Conservation (phyloP, 2,113 vertebrate species). For the Vimba vimba region DNA sequence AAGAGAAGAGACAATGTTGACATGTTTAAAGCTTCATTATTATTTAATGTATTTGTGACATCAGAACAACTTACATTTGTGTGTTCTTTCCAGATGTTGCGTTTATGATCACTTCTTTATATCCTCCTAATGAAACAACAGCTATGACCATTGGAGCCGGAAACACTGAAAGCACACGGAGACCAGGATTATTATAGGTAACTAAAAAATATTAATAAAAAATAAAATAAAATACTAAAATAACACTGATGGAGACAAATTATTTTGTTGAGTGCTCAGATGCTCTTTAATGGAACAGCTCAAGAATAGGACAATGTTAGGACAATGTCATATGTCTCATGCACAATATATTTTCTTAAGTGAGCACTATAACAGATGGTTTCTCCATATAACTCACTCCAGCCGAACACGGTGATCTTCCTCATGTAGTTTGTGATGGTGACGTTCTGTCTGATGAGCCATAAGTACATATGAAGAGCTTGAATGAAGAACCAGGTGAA, state of each 20-base stretch:
- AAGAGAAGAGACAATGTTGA: too few relatives aligned
- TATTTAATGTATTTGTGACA: neutral
- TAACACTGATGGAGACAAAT: too few relatives aligned
- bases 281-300: too few relatives aligned
- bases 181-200: neutral
- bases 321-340: too few relatives aligned
- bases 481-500: slow-evolving; percentile 79
- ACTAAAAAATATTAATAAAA: too few relatives aligned
- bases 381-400: slow-evolving; percentile 71
- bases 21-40: too few relatives aligned
- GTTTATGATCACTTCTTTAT: slow-evolving; percentile 9
- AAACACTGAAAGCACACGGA: slow-evolving; percentile 43
- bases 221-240: too few relatives aligned
- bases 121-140: slow-evolving; percentile 51
- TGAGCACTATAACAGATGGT: neutral
- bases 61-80: slow-evolving; percentile 56
- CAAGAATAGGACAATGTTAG: too few relatives aligned
- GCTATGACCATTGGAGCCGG: slow-evolving; percentile 56
- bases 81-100: neutral
- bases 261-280: too few relatives aligned
- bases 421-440: slow-evolving; percentile 67
- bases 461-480: slow-evolving; percentile 78
- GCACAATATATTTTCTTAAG: neutral
- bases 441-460: slow-evolving; percentile 64
- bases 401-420: slow-evolving; percentile 63